Conservation (phyloP, 92 coral and sea anemone species). For the Bergia puertoricense region DNA sequence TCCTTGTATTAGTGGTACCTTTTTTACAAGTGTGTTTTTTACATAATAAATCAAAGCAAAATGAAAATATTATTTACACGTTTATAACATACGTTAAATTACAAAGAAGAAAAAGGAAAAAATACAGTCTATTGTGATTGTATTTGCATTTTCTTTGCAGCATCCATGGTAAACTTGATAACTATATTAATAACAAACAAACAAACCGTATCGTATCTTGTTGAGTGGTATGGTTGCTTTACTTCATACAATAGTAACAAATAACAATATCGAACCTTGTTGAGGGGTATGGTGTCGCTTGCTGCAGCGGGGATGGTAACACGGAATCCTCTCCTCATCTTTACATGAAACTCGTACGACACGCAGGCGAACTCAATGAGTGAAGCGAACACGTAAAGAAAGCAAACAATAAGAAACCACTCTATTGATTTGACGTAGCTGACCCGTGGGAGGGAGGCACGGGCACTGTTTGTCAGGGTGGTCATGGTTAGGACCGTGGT, state of each 20-base stretch:
- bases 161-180: no score
- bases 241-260: background rate
- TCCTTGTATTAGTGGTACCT: no score
- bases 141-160: no score
- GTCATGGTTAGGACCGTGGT: conserved; percentile 97
- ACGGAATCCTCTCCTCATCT: conserved; percentile 57
- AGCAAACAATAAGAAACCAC: conserved; percentile 93
- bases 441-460: conserved; percentile 90
- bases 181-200: no score
- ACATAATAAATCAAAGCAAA: no score
- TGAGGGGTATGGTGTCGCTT: conserved; percentile 14
- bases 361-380: conserved; percentile 91
- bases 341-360: conserved; percentile 76
- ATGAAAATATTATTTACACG: no score
- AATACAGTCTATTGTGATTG: no score
- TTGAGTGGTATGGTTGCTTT: background rate
- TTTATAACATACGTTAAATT: no score
- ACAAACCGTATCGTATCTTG: no score
- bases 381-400: conserved; percentile 92
- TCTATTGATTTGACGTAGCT: conserved; percentile 95
- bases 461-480: conserved; percentile 94
- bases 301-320: conserved; percentile 49
- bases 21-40: no score
- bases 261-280: background rate
- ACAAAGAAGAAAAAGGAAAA: no score